These are phyloP conservation scores for Brienomyrus longianalis DNA, from an alignment of 2,113 vertebrate genomes.

Conservation along the genomic window DNA sequence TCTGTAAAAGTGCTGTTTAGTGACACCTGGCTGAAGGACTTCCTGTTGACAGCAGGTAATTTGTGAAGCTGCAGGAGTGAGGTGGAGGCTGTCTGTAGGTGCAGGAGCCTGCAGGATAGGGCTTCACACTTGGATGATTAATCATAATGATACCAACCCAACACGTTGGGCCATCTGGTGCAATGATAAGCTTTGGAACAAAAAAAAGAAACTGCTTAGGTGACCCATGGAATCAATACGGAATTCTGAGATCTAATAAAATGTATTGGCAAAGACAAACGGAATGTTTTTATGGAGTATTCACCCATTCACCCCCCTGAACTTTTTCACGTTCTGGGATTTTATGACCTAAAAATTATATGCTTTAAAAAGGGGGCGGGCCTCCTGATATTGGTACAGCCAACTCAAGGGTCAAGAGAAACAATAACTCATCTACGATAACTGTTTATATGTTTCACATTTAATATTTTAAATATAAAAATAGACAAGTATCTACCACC, in stretches of 20 bases:
- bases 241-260: background rate
- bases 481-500: background rate
- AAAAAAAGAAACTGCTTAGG: background rate
- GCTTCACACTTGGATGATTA: conserved; percentile 12
- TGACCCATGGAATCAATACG: background rate
- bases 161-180: conserved; percentile 9
- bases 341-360: background rate
- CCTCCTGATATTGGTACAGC: background rate
- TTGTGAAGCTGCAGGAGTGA: conserved; percentile 12
- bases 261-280: background rate
- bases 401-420: background rate
- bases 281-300: background rate
- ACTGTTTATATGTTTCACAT: background rate
- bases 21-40: conserved; percentile 8
- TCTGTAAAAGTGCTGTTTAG: background rate
- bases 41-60: conserved; percentile 15
- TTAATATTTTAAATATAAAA: background rate
- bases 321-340: background rate
- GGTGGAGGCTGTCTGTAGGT: conserved; percentile 14
- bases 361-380: background rate
- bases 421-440: background rate
- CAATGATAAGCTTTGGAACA: background rate
- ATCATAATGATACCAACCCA: conserved; percentile 6
- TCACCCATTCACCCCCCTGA: background rate
- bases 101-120: conserved; percentile 12